Base-by-base conservation (phyloP, 2,113 vertebrate species). In the Larimichthys polyactis region DNA sequence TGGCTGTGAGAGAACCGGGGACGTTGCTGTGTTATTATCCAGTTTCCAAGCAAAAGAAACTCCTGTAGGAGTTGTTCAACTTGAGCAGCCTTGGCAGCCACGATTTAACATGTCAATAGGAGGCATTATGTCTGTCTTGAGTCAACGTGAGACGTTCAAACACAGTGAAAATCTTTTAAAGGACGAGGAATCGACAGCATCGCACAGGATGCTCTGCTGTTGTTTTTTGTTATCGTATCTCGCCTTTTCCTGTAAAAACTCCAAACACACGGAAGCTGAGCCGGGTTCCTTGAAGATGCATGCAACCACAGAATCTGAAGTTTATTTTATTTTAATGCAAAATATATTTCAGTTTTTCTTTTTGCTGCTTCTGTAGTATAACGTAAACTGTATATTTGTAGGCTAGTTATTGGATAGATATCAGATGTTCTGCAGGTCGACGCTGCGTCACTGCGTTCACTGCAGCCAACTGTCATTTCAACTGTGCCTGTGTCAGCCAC, bases 171-270 rank as follows among this genome's bases (percentile, higher is more conserved):
- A 3, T 75, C 20, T 46, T 71, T n/a, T 2, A 27, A 8, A 15
- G 5, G 72, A 49, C 49, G 20, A 29, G 12, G 57, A 49, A 32
- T 57, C 55, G 11, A 22, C 48, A 27, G 69, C 69, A 43, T 69
- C 67, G 66, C 71, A 36, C 87, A 82, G 81, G 75, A 82, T 79
- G 44, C 54, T 71, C 27, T 54, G 16, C 36, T 80, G 75, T 84
- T 89, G 49, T 69, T 60, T 83, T 78, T 86, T 20, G 49, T 70
- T 85, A 86, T 87, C 90, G 65, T 74, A 67, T 83, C 67, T 57
- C 29, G 36, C 46, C 43, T 82, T 17, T 86, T 86, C 86, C 85
- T 76, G 79, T 67, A 55, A 78, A 68, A 81, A 15, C 49, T 51
- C 46, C 40, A 68, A 86, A 67, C 67, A 79, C 62, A 66, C 19